Conservation (phyloP, 2,888 invertebrate genomes). For the Clunio marinus region DNA sequence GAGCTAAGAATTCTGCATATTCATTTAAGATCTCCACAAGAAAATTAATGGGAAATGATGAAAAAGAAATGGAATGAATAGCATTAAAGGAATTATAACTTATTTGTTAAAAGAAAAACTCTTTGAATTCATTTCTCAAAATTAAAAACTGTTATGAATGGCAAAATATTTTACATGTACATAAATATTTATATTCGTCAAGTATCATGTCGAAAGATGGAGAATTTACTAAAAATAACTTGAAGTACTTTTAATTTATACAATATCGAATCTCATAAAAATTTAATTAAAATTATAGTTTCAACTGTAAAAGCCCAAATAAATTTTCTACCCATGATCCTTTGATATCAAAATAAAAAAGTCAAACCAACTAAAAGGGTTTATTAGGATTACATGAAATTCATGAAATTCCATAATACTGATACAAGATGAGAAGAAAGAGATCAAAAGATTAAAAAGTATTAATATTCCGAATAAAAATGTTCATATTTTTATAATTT, state of each 20-base stretch:
- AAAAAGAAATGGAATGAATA: not conserved
- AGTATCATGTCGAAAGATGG: too few relatives aligned
- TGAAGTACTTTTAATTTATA: too few relatives aligned
- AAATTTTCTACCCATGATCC: conserved; percentile 8
- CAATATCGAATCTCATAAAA: conserved; percentile 2
- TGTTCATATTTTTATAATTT: too few relatives aligned
- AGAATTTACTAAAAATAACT: too few relatives aligned
- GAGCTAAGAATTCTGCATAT: not conserved
- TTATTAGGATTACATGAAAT: conserved; percentile 14
- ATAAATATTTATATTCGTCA: too few relatives aligned
- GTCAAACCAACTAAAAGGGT: conserved; percentile 10
- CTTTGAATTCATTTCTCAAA: too few relatives aligned
- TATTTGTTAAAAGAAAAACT: not conserved
- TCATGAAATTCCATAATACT: conserved; percentile 2
- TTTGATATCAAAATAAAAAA: conserved; percentile 2
- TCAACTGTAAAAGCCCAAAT: not conserved
- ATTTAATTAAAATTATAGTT: conserved; percentile 17
- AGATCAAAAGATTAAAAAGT: too few relatives aligned
- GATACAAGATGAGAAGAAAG: not conserved
- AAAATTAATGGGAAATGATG: not conserved
- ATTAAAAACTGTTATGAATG: too few relatives aligned
- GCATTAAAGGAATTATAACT: conserved; percentile 6
- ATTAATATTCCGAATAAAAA: too few relatives aligned
- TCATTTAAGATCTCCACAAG: not conserved
- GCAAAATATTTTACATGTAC: too few relatives aligned